Evolutionary conservation across 1,140 invertebrate genomes (phyloP), one percentile per base, ranked within the genome.

Genomic region (Drosophila pseudoananassae): DNA sequence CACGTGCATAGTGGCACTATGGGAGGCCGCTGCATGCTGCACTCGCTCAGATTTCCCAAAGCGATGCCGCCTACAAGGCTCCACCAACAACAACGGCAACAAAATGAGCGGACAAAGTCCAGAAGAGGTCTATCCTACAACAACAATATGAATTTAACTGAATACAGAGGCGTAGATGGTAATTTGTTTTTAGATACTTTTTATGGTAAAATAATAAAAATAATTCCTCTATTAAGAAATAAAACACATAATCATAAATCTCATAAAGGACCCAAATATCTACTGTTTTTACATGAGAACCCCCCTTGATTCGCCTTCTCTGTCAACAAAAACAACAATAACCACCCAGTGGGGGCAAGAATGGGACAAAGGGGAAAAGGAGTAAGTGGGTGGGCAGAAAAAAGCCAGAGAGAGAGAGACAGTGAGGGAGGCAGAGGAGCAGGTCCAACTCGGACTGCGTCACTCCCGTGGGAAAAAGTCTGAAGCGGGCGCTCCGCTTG

Each of bases 1-100:
- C 63, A 79, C 40, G 63, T 73, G 73, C 47, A 50, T 8, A 25
- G 29, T 25, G 46, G 55, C 56, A 63, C 53, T 77, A 46, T 47
- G 74, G 47, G 47, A 69, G 59, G 49, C 64, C 69, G 70, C 66
- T 76, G 60, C 64, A 59, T 38, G 56, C 72, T 65, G 76, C 83
- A 88, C 83, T 88, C 60, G 83, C 78, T 65, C 76, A 88, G 80
- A 88, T 88, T 88, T 88, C 83, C 83, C 83, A 56, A 52, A 88
- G 83, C 83, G 83, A 51, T 27, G 70, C 71, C 83, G 79, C 79
- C 82, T 69, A 65, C 53, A 38, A 54, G 59, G 50, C 40, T 17
- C 70, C 52, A 33, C 51, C 79, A 65, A 58, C 76, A 60, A 23
- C 76, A 73, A 61, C 45, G 50, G 36, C 76, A 65, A 12, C 55